Conservation (phyloP, 2,797 vertebrate species). For the Mallotus villosus region DNA sequence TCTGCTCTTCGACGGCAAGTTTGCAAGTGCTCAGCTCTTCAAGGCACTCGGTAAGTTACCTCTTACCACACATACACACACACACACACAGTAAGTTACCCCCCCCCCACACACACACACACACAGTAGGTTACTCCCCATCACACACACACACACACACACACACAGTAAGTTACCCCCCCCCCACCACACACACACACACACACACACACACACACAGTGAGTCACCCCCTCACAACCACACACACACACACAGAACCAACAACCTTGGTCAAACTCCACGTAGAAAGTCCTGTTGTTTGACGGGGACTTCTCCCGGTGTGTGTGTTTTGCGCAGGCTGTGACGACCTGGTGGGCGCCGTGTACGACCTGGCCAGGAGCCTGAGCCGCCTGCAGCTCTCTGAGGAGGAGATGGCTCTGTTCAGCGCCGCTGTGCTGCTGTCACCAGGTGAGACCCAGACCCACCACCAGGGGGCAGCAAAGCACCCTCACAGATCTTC, state of each 20-base stretch:
- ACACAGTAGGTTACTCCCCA: too few species aligned
- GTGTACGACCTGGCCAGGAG: slow-evolving; percentile 86
- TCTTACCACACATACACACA: background rate
- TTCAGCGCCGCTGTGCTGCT: slow-evolving; percentile 87
- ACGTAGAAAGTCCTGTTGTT: slow-evolving; percentile 19
- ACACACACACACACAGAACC: background rate
- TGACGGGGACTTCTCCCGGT: background rate
- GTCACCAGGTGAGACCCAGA: slow-evolving; percentile 78
- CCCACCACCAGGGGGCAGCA: background rate
- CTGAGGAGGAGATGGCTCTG: slow-evolving; percentile 87
- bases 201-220: background rate
- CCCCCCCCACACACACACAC: too few species aligned
- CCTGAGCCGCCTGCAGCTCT: slow-evolving; percentile 84
- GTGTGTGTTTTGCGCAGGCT: slow-evolving; percentile 70
- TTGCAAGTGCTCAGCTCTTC: slow-evolving; percentile 82
- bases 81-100: background rate
- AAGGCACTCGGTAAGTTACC: slow-evolving; percentile 84
- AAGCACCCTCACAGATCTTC: background rate
- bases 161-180: too few species aligned
- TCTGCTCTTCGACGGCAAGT: slow-evolving; percentile 88
- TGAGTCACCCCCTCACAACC: too few species aligned
- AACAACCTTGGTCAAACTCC: background rate
- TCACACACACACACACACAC: too few species aligned
- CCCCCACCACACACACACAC: too few species aligned
- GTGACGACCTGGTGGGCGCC: slow-evolving; percentile 84